Evolutionary conservation across 2,797 vertebrate genomes (phyloP).

Genomic region (Lophius americanus): DNA sequence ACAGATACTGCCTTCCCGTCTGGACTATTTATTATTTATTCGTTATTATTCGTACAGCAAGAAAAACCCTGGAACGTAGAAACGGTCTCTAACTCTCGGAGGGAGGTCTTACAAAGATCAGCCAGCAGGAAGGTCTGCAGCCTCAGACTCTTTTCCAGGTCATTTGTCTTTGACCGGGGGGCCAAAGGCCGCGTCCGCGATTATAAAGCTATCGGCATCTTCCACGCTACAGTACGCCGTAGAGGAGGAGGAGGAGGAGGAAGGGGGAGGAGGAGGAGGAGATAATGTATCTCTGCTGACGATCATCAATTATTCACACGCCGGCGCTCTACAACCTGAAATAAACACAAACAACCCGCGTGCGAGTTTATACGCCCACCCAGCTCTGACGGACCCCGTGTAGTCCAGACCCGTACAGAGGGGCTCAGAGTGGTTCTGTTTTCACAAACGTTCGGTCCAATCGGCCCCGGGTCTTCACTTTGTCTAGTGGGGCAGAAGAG

Average conservation of each 20-base stretch:
- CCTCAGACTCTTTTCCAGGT: conserved; percentile 39
- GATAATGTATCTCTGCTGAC: conserved; percentile 62
- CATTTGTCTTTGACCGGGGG: conserved; percentile 53
- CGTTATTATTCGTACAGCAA: too few species aligned
- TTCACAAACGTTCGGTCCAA: background rate
- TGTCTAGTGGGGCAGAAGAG: too few species aligned
- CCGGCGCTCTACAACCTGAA: conserved; percentile 63
- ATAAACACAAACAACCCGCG: conserved; percentile 46
- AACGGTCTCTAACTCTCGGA: too few species aligned
- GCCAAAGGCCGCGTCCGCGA: conserved; percentile 19
- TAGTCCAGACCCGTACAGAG: background rate
- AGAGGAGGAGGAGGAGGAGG: conserved; percentile 21
- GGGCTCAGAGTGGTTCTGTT: background rate
- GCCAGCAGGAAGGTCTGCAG: conserved; percentile 25
- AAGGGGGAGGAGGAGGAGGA: too few species aligned
- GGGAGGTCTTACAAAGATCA: background rate
- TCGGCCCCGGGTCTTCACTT: too few species aligned
- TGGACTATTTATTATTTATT: too few species aligned
- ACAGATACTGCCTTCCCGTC: too few species aligned
- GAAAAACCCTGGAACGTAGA: too few species aligned
- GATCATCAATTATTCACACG: conserved; percentile 77
- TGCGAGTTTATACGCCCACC: conserved; percentile 29
- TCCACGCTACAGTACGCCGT: conserved; percentile 62
- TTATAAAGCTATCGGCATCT: conserved; percentile 51
- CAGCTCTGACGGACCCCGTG: background rate